These are phyloP conservation scores for Tragulus kanchil DNA, from an alignment of 2,113 vertebrate species.

Conservation along the genomic window DNA sequence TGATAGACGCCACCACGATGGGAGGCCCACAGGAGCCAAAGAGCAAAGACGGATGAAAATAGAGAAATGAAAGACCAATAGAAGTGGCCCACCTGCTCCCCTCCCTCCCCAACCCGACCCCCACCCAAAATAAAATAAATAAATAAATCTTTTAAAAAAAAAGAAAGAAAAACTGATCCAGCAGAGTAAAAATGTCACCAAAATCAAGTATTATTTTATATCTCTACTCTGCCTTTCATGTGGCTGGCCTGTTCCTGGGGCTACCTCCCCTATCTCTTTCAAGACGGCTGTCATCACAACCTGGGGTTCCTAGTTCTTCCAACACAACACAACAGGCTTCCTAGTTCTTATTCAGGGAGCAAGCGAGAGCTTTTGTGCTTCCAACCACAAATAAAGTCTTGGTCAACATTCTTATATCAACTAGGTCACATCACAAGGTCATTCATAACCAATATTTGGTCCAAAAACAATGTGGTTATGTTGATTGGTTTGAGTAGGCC, in stretches of 20 bases:
- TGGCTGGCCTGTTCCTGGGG: background rate
- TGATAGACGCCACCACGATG: too few relatives aligned
- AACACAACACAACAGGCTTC: background rate
- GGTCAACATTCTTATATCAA: background rate
- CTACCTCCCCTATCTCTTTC: background rate
- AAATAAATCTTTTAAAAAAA: too few relatives aligned
- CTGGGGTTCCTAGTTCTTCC: background rate
- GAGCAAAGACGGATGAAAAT: too few relatives aligned
- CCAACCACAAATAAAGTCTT: background rate
- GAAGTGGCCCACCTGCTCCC: too few relatives aligned
- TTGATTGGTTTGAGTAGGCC: background rate
- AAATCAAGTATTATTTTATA: slow-evolving; percentile 1
- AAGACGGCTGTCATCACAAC: background rate
- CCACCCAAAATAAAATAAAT: too few relatives aligned
- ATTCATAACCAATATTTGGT: background rate
- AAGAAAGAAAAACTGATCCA: background rate
- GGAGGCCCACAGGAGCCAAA: too few relatives aligned
- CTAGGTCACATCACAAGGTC: background rate
- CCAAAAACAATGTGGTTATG: background rate
- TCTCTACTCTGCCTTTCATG: background rate
- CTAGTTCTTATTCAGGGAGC: background rate
- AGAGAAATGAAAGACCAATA: too few relatives aligned
- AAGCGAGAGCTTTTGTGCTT: background rate
- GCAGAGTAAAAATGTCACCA: background rate
- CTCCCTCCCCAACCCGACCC: too few relatives aligned